Conservation (phyloP, 1,140 invertebrate genomes). For the Drosophila rhopaloa region DNA sequence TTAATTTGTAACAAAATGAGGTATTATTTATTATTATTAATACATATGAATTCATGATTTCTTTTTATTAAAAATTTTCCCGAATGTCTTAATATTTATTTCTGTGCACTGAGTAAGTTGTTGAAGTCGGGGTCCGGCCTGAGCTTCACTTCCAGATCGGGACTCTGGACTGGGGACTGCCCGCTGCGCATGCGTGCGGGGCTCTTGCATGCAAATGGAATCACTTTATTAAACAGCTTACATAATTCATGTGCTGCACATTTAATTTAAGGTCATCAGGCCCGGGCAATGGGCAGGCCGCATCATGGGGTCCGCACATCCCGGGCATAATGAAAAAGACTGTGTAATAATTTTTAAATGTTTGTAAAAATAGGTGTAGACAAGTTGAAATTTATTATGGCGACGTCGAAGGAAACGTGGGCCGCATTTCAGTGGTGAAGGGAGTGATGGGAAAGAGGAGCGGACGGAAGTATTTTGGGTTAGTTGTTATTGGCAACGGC, state of each 20-base stretch:
- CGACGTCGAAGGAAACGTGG: constrained; percentile 56
- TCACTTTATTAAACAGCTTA: constrained; percentile 84
- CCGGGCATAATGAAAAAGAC: constrained; percentile 77
- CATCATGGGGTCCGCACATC: constrained; percentile 38
- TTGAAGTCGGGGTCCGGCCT: constrained; percentile 50
- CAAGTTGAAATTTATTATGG: constrained; percentile 83
- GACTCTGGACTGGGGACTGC: constrained; percentile 46
- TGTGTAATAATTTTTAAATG: constrained; percentile 83
- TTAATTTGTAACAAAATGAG: too few relatives aligned
- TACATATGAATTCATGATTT: too few relatives aligned
- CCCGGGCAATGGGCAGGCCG: constrained; percentile 36
- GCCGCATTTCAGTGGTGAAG: constrained; percentile 6
- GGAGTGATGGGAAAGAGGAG: background rate
- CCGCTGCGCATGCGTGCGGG: constrained; percentile 80
- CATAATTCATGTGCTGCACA: constrained; percentile 84
- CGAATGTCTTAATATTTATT: background rate
- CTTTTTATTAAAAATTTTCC: too few relatives aligned
- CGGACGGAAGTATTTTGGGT: constrained; percentile 39
- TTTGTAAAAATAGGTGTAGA: constrained; percentile 83
- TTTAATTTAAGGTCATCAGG: constrained; percentile 84
- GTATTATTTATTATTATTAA: too few relatives aligned
- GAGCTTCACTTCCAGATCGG: constrained; percentile 34
- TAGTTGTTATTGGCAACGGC: constrained; percentile 18
- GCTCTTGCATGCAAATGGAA: constrained; percentile 83
- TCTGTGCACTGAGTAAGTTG: constrained; percentile 65